Percentiles rank a stretch among this genome's conserved stretches.
phyloP scores from a whole-genome alignment of 2,797 vertebrate genomes.

The Ficedula albicollis region DNA sequence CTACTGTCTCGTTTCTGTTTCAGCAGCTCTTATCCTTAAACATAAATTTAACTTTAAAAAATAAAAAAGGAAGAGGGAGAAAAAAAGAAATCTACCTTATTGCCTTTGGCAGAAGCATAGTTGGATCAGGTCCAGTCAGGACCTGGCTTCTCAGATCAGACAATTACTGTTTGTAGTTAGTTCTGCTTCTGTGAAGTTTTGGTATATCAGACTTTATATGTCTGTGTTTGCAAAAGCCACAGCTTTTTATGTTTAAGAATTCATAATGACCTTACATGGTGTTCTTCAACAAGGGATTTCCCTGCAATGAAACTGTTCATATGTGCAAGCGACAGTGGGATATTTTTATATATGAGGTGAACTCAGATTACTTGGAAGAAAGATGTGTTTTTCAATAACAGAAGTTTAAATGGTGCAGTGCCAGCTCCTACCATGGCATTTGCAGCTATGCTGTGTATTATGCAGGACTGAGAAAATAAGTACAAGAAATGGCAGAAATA shows the following conservation, averaged over 20 bases:
- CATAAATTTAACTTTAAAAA: background rate
- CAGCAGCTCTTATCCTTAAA: background rate
- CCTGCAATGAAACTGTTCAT: background rate
- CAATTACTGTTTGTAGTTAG: background rate
- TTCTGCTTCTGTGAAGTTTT: background rate
- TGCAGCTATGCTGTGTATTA: background rate
- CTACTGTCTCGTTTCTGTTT: background rate
- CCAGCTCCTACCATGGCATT: background rate
- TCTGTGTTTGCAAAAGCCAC: background rate
- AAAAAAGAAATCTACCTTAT: background rate
- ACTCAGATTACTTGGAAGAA: background rate
- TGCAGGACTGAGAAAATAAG: background rate
- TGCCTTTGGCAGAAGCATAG: background rate
- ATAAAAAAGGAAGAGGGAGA: background rate
- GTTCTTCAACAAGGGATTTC: background rate
- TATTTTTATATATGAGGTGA: background rate
- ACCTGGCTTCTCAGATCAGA: background rate
- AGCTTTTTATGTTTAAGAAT: slow-evolving; percentile 17
- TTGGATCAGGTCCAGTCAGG: background rate
- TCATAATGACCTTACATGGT: background rate
- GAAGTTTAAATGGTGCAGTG: background rate
- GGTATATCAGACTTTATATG: background rate
- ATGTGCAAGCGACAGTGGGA: background rate
- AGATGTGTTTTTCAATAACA: background rate
- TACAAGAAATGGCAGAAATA: slow-evolving; percentile 28